Percentiles rank a stretch among this genome's conserved stretches.
These are phyloP conservation scores for Drosophila insularis DNA, from an alignment of 1,140 invertebrate species.

Conservation along the genomic window DNA sequence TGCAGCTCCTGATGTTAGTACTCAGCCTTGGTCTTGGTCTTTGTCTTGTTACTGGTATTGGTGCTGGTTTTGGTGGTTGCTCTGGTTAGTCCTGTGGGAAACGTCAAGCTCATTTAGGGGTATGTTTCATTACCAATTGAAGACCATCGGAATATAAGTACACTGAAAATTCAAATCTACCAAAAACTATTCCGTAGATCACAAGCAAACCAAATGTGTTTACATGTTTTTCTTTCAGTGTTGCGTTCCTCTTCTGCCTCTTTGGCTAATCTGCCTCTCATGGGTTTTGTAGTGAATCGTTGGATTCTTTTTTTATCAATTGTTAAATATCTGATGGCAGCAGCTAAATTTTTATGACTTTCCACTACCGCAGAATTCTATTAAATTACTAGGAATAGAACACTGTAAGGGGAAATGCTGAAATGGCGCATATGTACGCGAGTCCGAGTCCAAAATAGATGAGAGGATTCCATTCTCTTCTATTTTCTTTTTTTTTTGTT, in stretches of 20 bases:
- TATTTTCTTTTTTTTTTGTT: constrained; percentile 14
- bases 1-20: constrained; percentile 15
- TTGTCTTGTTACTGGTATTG: constrained; percentile 19
- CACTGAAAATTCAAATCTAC: constrained; percentile 19
- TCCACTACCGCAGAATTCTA: constrained; percentile 46
- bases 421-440: constrained; percentile 70
- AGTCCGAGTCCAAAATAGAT: neutral
- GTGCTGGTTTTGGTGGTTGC: constrained; percentile 18
- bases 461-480: neutral
- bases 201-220: neutral
- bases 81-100: constrained; percentile 58
- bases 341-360: constrained; percentile 76
- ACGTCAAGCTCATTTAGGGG: constrained; percentile 62
- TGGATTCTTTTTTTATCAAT: constrained; percentile 62
- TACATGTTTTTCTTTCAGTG: constrained; percentile 20
- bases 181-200: neutral
- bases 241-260: constrained; percentile 13
- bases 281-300: constrained; percentile 69
- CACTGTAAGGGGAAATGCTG: constrained; percentile 2
- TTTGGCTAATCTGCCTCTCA: constrained; percentile 69
- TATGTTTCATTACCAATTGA: constrained; percentile 39
- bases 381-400: constrained; percentile 47
- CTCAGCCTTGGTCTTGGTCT: constrained; percentile 9
- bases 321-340: constrained; percentile 66
- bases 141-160: constrained; percentile 13